Evolutionary conservation across 2,888 invertebrate species (phyloP).

Genomic region (Bembecia ichneumoniformis): DNA sequence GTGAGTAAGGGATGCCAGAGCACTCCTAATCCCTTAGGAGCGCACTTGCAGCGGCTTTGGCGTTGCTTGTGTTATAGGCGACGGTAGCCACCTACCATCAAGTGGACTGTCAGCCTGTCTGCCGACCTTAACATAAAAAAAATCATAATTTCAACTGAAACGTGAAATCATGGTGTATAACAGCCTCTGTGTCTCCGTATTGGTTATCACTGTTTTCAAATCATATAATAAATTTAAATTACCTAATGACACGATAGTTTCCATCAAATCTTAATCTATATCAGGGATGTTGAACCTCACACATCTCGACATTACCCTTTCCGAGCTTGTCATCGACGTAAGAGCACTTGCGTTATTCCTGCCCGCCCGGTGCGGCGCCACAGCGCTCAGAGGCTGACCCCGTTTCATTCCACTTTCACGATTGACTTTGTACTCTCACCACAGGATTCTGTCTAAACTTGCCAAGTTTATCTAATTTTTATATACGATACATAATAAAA

Average conservation of each 20-base stretch:
- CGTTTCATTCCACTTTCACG: slow-evolving; percentile 39
- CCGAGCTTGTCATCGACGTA: slow-evolving; percentile 1
- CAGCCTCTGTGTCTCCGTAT: not conserved
- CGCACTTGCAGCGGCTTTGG: no score
- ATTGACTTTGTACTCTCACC: slow-evolving; percentile 27
- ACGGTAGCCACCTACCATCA: no score
- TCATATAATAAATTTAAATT: not conserved
- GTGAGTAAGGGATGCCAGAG: no score
- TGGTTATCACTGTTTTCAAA: not conserved
- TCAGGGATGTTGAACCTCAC: not conserved
- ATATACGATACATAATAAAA: no score
- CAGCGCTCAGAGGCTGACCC: slow-evolving; percentile 21
- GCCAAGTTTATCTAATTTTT: not conserved
- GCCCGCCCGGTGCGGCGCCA: not conserved
- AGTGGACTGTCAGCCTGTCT: no score
- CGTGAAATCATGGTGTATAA: no score
- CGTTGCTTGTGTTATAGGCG: no score
- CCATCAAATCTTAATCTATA: not conserved
- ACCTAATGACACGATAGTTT: not conserved
- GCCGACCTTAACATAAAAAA: no score
- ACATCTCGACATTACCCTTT: not conserved
- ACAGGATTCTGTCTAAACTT: not conserved
- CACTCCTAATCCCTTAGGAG: no score
- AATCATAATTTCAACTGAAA: no score
- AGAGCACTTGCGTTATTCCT: slow-evolving; percentile 8